Conservation (phyloP, 2,888 invertebrate species). For the Ceraclea dissimilis region DNA sequence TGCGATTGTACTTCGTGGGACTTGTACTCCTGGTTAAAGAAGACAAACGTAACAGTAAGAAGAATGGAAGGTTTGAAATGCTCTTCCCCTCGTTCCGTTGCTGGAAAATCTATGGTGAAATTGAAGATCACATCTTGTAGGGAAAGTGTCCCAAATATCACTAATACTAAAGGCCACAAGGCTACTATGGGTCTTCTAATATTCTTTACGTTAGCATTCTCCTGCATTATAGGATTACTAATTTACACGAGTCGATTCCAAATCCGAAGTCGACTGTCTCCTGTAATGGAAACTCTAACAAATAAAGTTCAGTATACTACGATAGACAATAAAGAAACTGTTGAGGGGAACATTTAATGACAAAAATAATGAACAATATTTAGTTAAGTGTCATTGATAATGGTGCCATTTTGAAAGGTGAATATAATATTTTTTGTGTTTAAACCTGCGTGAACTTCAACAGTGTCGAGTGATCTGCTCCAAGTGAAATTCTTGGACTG, state of each 20-base stretch:
- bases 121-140: constrained; percentile 30
- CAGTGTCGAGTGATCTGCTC: too few relatives aligned
- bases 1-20: constrained; percentile 58
- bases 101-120: constrained; percentile 26
- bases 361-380: too few relatives aligned
- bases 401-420: too few relatives aligned
- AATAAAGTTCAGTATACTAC: constrained; percentile 68
- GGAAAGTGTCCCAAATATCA: constrained; percentile 32
- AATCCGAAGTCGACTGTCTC: constrained; percentile 50
- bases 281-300: constrained; percentile 56
- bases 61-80: constrained; percentile 51
- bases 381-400: too few relatives aligned
- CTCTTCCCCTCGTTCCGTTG: constrained; percentile 29
- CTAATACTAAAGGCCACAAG: constrained; percentile 31
- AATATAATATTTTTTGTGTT: too few relatives aligned
- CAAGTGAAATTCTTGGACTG: too few relatives aligned
- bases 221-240: constrained; percentile 49
- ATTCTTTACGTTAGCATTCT: constrained; percentile 47
- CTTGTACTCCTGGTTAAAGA: constrained; percentile 56
- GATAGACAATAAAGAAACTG: constrained; percentile 53
- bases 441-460: too few relatives aligned
- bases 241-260: constrained; percentile 55
- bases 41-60: constrained; percentile 53
- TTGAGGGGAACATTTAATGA: constrained; percentile 31
- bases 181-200: constrained; percentile 41